Conservation (phyloP, 2,113 vertebrate genomes). For the Nestor notabilis region DNA sequence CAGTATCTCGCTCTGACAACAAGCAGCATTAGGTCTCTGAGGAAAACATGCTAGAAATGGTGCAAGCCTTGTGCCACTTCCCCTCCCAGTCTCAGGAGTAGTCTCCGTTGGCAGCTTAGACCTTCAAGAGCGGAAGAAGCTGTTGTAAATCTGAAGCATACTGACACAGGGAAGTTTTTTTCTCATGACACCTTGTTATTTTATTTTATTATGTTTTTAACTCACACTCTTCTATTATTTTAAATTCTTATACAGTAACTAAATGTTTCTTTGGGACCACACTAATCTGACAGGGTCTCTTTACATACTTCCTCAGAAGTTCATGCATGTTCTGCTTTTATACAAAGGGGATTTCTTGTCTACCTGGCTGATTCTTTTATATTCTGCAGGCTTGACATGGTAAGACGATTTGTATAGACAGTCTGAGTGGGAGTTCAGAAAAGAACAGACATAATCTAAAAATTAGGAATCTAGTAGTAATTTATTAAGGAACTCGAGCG, state of each 20-base stretch:
- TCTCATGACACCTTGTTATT: background rate
- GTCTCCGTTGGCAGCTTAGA: background rate
- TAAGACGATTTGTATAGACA: slow-evolving; percentile 34
- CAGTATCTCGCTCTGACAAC: background rate
- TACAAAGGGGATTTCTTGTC: slow-evolving; percentile 30
- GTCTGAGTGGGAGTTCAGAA: slow-evolving; percentile 41
- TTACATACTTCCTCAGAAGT: slow-evolving; percentile 4
- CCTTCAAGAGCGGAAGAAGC: background rate
- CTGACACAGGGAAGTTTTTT: background rate
- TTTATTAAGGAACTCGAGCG: slow-evolving; percentile 51
- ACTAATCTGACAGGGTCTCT: slow-evolving; percentile 5
- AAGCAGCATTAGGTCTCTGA: background rate
- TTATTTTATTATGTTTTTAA: background rate
- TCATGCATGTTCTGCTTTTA: slow-evolving; percentile 3
- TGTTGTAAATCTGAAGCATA: background rate
- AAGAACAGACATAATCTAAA: slow-evolving; percentile 60
- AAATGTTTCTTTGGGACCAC: background rate
- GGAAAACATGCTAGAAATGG: background rate
- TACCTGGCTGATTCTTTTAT: slow-evolving; percentile 45
- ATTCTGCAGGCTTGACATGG: slow-evolving; percentile 19
- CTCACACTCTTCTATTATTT: background rate
- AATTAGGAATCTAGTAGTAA: slow-evolving; percentile 60
- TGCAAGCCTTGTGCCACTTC: background rate
- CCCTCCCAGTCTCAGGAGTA: background rate
- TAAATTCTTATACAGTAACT: background rate